A percentile compares a stretch with the other conserved stretches of the same genome.
Conservation (phyloP, 2,113 vertebrate genomes). For the Ascaphus truei region DNA sequence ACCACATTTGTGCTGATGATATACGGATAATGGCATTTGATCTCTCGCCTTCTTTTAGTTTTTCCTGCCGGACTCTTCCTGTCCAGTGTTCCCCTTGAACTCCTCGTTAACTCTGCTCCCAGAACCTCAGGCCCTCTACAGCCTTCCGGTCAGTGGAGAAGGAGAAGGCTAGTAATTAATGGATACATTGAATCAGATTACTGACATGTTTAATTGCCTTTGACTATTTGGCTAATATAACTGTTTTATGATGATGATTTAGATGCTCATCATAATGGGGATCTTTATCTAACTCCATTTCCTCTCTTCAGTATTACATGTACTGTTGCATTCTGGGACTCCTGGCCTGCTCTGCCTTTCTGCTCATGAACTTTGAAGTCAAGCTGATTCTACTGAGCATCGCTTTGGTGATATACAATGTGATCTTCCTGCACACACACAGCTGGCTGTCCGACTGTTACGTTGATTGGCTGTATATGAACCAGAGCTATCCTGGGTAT, state of each 20-base stretch:
- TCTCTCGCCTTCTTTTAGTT: constrained; percentile 50
- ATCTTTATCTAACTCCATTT: not conserved
- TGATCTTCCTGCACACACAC: constrained; percentile 73
- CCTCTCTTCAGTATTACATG: constrained; percentile 72
- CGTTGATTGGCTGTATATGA: constrained; percentile 53
- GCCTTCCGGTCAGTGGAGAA: constrained; percentile 67
- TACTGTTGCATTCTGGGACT: constrained; percentile 81
- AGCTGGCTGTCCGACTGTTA: constrained; percentile 65
- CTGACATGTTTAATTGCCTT: too few relatives aligned
- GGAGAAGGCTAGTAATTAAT: too few relatives aligned
- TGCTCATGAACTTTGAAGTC: constrained; percentile 69
- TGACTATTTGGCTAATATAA: too few relatives aligned
- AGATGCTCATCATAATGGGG: not conserved
- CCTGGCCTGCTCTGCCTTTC: constrained; percentile 77
- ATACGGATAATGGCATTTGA: not conserved
- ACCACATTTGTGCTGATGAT: not conserved
- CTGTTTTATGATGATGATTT: not conserved
- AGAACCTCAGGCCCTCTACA: constrained; percentile 64
- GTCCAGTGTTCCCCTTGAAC: constrained; percentile 42
- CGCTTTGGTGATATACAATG: constrained; percentile 75
- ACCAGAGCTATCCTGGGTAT: not conserved
- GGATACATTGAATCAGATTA: too few relatives aligned
- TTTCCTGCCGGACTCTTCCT: constrained; percentile 60
- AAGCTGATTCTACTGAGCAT: constrained; percentile 75
- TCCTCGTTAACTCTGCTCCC: constrained; percentile 20